phyloP scores from a whole-genome alignment of 1,140 invertebrate genomes.

The Periplaneta americana region DNA sequence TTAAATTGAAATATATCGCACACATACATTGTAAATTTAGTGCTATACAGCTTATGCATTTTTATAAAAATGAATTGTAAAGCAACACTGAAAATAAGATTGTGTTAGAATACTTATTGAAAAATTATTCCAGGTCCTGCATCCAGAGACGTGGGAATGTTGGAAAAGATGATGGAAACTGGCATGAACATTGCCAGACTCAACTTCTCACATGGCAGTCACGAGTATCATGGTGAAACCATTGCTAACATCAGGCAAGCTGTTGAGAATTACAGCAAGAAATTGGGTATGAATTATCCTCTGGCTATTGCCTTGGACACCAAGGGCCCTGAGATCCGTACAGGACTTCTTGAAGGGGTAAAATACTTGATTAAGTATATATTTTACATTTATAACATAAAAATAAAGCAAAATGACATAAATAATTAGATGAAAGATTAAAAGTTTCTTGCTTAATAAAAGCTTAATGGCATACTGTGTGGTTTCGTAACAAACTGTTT shows the following conservation, averaged over 20 bases:
- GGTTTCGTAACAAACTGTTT: no score
- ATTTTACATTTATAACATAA: not conserved
- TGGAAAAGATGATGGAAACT: slow-evolving; percentile 68
- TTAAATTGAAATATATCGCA: no score
- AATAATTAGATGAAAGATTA: no score
- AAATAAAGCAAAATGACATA: no score
- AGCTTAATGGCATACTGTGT: no score
- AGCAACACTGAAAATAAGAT: no score
- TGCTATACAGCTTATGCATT: no score
- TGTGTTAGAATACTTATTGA: no score
- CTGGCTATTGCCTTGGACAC: slow-evolving; percentile 71
- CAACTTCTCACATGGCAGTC: slow-evolving; percentile 67
- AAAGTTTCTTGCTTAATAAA: no score
- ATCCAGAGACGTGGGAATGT: slow-evolving; percentile 46
- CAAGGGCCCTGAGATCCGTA: slow-evolving; percentile 75
- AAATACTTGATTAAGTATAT: slow-evolving; percentile 15
- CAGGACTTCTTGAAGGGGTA: slow-evolving; percentile 62
- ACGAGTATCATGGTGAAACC: slow-evolving; percentile 62
- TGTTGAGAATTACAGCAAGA: slow-evolving; percentile 48
- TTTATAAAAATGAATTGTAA: no score
- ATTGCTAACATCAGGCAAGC: slow-evolving; percentile 61
- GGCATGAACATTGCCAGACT: slow-evolving; percentile 80
- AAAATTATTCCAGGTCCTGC: slow-evolving; percentile 47
- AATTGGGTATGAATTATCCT: slow-evolving; percentile 51
- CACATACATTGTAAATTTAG: no score